phyloP scores from a whole-genome alignment of 2,113 vertebrate species.

The Onychostoma macrolepis region DNA sequence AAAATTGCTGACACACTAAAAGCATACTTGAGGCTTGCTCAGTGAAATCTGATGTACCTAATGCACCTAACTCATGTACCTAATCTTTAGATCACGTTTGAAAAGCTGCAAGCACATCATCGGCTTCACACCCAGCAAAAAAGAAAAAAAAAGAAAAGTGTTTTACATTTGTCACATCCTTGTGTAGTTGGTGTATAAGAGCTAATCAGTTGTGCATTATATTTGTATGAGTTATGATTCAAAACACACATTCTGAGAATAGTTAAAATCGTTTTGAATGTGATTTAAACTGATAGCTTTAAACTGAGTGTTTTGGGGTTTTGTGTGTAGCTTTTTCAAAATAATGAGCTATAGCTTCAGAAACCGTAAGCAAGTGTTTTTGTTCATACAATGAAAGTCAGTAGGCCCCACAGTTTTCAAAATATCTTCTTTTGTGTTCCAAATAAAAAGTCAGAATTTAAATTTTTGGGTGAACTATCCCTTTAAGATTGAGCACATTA shows the following conservation, averaged over 20 bases:
- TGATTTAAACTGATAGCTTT: background rate
- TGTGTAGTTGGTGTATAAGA: background rate
- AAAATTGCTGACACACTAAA: background rate
- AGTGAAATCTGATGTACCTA: too few relatives aligned
- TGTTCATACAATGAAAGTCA: background rate
- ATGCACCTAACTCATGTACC: background rate
- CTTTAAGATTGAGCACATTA: background rate
- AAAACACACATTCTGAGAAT: too few relatives aligned
- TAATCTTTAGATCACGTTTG: background rate
- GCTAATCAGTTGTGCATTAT: background rate
- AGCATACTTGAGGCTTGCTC: background rate
- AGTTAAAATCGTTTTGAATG: background rate
- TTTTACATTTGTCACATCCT: background rate
- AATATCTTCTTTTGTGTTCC: background rate
- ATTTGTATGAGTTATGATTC: background rate
- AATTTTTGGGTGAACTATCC: background rate
- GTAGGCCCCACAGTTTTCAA: background rate
- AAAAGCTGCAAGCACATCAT: background rate
- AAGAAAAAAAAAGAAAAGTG: background rate
- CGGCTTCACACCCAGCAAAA: background rate
- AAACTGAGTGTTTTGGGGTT: background rate
- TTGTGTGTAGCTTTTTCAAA: background rate
- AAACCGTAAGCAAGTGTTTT: background rate
- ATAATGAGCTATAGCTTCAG: background rate
- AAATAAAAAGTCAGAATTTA: background rate